A percentile compares a stretch with the other conserved stretches of the same genome.
Conservation (phyloP, 2,888 invertebrate genomes). For the Lepeophtheirus nordmannii region DNA sequence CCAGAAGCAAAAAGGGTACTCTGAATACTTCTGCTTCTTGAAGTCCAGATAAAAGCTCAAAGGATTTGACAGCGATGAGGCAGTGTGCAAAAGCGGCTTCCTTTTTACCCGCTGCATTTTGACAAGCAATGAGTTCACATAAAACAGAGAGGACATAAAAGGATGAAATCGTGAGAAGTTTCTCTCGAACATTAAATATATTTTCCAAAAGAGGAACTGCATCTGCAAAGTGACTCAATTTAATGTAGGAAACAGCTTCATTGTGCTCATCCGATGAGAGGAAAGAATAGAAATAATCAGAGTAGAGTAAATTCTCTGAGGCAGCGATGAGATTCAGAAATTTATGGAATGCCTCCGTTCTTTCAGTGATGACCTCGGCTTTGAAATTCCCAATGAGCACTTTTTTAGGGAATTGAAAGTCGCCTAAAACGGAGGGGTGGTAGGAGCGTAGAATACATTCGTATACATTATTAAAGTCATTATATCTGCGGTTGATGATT, state of each 20-base stretch:
- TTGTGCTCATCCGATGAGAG: conserved; percentile 32
- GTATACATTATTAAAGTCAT: conserved; percentile 34
- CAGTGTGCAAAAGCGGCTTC: conserved; percentile 9
- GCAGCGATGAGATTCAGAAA: conserved; percentile 34
- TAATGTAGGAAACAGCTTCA: conserved; percentile 31
- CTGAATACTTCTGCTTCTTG: conserved; percentile 7
- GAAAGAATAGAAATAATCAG: conserved; percentile 33
- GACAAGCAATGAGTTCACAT: conserved; percentile 17
- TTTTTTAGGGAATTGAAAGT: conserved; percentile 35
- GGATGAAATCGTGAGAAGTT: conserved; percentile 29
- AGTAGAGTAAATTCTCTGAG: conserved; percentile 32
- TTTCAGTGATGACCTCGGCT: conserved; percentile 33
- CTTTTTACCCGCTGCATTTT: not conserved
- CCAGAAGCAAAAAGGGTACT: conserved; percentile 23
- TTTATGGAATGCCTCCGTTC: conserved; percentile 36
- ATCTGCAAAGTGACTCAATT: conserved; percentile 31
- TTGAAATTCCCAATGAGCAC: conserved; percentile 35
- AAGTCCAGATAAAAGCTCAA: conserved; percentile 17
- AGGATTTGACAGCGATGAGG: conserved; percentile 9
- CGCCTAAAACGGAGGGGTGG: conserved; percentile 23
- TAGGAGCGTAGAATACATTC: conserved; percentile 22
- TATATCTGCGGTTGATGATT: conserved; percentile 33
- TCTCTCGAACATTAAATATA: conserved; percentile 33
- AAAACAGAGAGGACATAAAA: conserved; percentile 11
- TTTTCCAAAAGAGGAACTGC: conserved; percentile 32